phyloP scores from a whole-genome alignment of 2,888 invertebrate species.

The Lissocephala sabroskyi region DNA sequence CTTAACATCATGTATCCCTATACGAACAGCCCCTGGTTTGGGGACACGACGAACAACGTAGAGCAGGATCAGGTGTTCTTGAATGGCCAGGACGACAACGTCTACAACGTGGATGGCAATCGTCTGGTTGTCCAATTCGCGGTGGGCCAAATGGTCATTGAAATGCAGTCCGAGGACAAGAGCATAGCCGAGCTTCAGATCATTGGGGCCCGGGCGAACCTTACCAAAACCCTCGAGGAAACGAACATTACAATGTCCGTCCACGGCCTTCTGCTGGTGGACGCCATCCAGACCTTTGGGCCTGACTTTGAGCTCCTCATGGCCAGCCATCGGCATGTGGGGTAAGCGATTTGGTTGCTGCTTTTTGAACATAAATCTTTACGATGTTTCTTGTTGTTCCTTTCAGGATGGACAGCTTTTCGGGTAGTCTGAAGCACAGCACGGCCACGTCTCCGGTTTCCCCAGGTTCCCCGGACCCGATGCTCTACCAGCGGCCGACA shows the following conservation, averaged over 20 bases:
- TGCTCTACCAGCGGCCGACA: slow-evolving; percentile 70
- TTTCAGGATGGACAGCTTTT: slow-evolving; percentile 91
- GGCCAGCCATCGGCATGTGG: slow-evolving; percentile 95
- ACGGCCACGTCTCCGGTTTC: slow-evolving; percentile 92
- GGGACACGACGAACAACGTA: slow-evolving; percentile 16
- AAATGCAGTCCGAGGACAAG: slow-evolving; percentile 88
- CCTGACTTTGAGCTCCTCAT: slow-evolving; percentile 95
- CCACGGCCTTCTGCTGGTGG: slow-evolving; percentile 92
- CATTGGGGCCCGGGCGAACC: slow-evolving; percentile 85
- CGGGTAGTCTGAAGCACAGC: slow-evolving; percentile 92
- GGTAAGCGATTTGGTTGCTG: slow-evolving; percentile 73
- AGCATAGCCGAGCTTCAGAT: slow-evolving; percentile 96
- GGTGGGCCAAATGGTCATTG: slow-evolving; percentile 88
- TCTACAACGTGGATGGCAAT: slow-evolving; percentile 72
- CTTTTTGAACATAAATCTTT: background rate
- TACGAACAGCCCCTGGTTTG: slow-evolving; percentile 27
- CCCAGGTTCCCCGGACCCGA: slow-evolving; percentile 81
- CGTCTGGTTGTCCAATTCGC: slow-evolving; percentile 88
- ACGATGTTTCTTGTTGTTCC: background rate
- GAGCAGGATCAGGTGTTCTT: slow-evolving; percentile 15
- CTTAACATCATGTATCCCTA: slow-evolving; percentile 73
- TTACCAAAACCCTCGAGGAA: slow-evolving; percentile 83
- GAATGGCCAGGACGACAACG: slow-evolving; percentile 23
- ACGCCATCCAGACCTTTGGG: slow-evolving; percentile 95
- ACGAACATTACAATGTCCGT: slow-evolving; percentile 87